phyloP scores from a whole-genome alignment of 2,888 invertebrate genomes.

The Neoscelio sp. region DNA sequence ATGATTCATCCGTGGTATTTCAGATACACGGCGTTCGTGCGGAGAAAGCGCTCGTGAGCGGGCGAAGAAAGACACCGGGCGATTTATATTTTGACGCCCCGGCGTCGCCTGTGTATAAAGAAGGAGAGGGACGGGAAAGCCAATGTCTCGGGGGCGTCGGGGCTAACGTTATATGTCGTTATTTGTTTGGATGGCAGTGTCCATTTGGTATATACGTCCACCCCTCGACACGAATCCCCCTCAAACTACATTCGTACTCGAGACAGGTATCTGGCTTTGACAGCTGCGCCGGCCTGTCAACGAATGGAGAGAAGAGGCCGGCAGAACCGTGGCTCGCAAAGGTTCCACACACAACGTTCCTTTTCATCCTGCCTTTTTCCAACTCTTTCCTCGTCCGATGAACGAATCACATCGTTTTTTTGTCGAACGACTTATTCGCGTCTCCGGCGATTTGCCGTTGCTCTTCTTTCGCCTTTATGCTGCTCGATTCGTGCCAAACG shows the following conservation, averaged over 20 bases:
- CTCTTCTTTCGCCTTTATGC: constrained; percentile 67
- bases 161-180: constrained; percentile 68
- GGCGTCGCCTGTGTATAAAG: constrained; percentile 11
- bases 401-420: constrained; percentile 81
- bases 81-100: constrained; percentile 5
- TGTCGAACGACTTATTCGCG: constrained; percentile 72
- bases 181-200: constrained; percentile 72
- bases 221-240: constrained; percentile 72
- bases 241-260: constrained; percentile 70
- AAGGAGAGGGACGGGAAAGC: constrained; percentile 28
- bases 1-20: not conserved
- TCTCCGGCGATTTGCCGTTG: constrained; percentile 20
- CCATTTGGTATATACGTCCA: constrained; percentile 70
- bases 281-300: constrained; percentile 72
- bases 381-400: constrained; percentile 41
- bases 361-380: constrained; percentile 25
- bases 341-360: not conserved
- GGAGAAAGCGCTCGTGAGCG: constrained; percentile 25
- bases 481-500: constrained; percentile 81
- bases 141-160: constrained; percentile 50
- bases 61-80: no score
- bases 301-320: constrained; percentile 33
- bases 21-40: not conserved
- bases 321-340: constrained; percentile 17
- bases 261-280: constrained; percentile 76